These are phyloP conservation scores for Oncorhynchus tshawytscha DNA, from an alignment of 2,113 vertebrate genomes.

Conservation along the genomic window DNA sequence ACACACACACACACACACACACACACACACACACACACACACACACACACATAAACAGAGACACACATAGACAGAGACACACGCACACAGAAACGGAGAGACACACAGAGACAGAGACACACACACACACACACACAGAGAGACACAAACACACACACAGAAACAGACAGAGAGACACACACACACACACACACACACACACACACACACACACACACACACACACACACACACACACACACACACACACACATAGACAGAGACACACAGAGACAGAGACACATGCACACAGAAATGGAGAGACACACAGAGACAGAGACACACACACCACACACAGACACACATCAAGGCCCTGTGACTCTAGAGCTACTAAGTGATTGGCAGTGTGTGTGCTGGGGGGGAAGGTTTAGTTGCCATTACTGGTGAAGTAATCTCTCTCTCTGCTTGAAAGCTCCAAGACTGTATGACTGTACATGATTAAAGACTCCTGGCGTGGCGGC, in stretches of 20 bases:
- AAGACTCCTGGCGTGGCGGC: constrained; percentile 57
- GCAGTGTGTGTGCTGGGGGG: constrained; percentile 38
- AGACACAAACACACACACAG: neutral
- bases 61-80: neutral
- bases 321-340: neutral
- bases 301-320: too few relatives aligned
- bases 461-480: constrained; percentile 72
- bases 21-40: too few relatives aligned
- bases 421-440: constrained; percentile 72
- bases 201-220: too few relatives aligned
- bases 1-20: too few relatives aligned
- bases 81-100: too few relatives aligned
- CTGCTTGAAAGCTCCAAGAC: constrained; percentile 59
- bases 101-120: too few relatives aligned
- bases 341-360: neutral
- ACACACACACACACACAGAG: neutral
- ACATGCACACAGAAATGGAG: too few relatives aligned
- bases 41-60: too few relatives aligned
- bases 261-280: neutral
- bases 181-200: neutral
- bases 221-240: too few relatives aligned
- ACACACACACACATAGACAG: too few relatives aligned
- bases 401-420: constrained; percentile 71
- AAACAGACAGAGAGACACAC: neutral
- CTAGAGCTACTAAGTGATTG: constrained; percentile 46